Evolutionary conservation across 2,797 vertebrate genomes (phyloP), one percentile per base, ranked within the genome.

Genomic region (Acanthornis magna): DNA sequence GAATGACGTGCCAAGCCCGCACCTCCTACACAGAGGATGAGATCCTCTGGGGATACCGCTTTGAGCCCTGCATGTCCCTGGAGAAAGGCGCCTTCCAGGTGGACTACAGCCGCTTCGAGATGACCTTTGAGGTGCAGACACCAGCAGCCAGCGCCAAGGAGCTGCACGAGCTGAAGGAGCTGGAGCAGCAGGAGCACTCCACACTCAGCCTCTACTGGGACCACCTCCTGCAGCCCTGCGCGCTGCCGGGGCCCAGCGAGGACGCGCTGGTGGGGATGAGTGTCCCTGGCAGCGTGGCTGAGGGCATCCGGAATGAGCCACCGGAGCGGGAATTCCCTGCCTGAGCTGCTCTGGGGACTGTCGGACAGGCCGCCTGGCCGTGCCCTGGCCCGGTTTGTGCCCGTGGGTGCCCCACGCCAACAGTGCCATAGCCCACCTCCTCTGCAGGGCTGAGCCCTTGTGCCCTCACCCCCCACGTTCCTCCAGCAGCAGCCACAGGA

Each of bases 1-100:
- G 98, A 62, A 98, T 99, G 98, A 98, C 98, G 2, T 98, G 98
- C 94, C 98, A 99, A 94, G 98, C 98, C 21, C 98, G 98, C 85
- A 98, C 98, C 7, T 99, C 98, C 1, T 98, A 98, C 96, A 98
- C 97, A 0, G 98, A 98, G 83, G 98, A 98, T 0, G 98, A 98
- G 96, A 98, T 98, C 91, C 97, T 98, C 63, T 98, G 98, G 98
- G 98, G 98, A 12, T 97, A 98, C 72, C 98, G 98, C 30, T 98
- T 98, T 2, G 98, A 98, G 89, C 98, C 98, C 9, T 98, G 98
- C 95, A 98, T 98, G 94, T 98, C 97, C 23, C 80, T 98, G 96
- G 98, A 98, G 94, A 98, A 98, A 55, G 98, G 98, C 2, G 98
- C 97, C 4, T 98, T 98, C 96, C 97, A 73, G 3, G 98, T 98